A percentile compares a stretch with the other conserved stretches of the same genome.
Conservation (phyloP, 2,888 invertebrate genomes). For the Luffia ferchaultella region DNA sequence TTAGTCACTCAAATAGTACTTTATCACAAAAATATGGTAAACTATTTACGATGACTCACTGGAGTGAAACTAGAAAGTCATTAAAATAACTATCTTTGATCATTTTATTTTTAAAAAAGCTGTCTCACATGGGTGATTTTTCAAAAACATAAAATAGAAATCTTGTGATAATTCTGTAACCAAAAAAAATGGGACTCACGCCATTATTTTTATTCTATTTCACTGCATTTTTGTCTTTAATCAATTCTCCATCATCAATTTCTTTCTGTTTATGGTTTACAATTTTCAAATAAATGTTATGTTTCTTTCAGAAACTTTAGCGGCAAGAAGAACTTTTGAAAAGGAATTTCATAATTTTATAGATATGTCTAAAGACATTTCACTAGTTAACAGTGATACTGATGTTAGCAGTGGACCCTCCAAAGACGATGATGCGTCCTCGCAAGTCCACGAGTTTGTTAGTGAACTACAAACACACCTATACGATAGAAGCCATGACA, state of each 20-base stretch:
- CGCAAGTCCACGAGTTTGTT: constrained; percentile 22
- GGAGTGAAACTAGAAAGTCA: too few species aligned
- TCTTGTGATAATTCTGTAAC: too few species aligned
- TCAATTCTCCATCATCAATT: background rate
- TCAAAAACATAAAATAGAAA: too few species aligned
- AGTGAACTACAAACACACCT: constrained; percentile 29
- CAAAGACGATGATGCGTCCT: constrained; percentile 21
- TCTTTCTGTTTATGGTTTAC: background rate
- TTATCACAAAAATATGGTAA: too few species aligned
- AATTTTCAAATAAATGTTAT: background rate
- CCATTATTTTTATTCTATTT: too few species aligned
- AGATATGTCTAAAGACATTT: constrained; percentile 41
- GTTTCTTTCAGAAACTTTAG: constrained; percentile 24
- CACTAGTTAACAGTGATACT: constrained; percentile 37
- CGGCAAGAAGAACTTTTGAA: constrained; percentile 20
- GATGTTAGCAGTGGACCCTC: constrained; percentile 27
- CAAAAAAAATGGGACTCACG: too few species aligned
- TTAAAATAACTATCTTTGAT: too few species aligned
- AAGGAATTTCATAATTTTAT: constrained; percentile 30
- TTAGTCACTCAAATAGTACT: too few species aligned
- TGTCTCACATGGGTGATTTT: too few species aligned
- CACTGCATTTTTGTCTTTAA: too few species aligned
- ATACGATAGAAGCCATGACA: constrained; percentile 25
- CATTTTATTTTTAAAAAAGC: too few species aligned
- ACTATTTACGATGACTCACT: too few species aligned